A percentile compares a stretch with the other conserved stretches of the same genome.
Evolutionary conservation across 2,113 vertebrate species (phyloP).

Genomic region (Axis porcinus): DNA sequence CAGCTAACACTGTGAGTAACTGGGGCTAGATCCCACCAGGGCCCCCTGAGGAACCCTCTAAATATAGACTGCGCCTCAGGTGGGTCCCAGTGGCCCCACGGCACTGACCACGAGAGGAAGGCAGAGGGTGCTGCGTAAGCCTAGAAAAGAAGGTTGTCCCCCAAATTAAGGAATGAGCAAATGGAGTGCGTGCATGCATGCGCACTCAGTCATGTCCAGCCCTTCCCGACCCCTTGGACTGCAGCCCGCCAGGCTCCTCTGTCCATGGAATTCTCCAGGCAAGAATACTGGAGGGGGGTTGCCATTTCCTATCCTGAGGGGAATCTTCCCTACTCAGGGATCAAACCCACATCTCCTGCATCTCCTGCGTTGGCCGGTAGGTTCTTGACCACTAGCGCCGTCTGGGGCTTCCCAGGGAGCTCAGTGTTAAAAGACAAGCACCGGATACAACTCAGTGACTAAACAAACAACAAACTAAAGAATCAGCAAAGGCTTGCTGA

Average conservation of each 20-base stretch:
- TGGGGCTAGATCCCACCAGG: neutral
- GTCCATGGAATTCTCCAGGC: neutral
- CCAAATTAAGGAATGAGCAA: neutral
- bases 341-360: neutral
- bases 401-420: neutral
- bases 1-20: neutral
- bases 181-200: neutral
- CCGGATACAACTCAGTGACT: neutral
- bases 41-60: neutral
- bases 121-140: neutral
- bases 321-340: neutral
- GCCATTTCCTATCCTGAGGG: neutral
- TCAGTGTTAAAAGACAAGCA: neutral
- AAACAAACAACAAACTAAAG: neutral
- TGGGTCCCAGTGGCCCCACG: rapidly evolving
- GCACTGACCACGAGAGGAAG: neutral
- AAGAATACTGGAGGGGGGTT: neutral
- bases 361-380: neutral
- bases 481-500: neutral
- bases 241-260: neutral
- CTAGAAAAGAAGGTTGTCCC: neutral
- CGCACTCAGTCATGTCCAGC: neutral
- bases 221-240: neutral
- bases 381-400: no score
- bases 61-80: neutral